Evolutionary conservation across 2,888 invertebrate species (phyloP).

Genomic region (Chrysolina oricalcia): DNA sequence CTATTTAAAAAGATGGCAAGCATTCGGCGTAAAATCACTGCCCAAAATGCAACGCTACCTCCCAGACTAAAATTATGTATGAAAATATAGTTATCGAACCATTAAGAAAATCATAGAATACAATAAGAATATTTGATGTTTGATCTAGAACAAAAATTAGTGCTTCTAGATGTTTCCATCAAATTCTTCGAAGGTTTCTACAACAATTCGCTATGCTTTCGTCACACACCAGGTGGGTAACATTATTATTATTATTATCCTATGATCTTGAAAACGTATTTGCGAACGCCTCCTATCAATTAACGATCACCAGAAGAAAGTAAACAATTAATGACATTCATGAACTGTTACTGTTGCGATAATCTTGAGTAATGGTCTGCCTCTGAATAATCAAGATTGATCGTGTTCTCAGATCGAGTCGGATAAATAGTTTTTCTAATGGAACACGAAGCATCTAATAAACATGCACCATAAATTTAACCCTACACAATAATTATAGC

Average conservation of each 20-base stretch:
- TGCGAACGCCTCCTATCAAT: background rate
- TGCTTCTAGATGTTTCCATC: too few species aligned
- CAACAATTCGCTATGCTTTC: too few species aligned
- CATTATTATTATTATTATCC: background rate
- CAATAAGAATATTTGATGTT: too few species aligned
- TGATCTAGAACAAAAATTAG: too few species aligned
- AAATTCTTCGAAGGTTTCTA: too few species aligned
- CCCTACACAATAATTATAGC: slow-evolving; percentile 39
- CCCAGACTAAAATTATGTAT: too few species aligned
- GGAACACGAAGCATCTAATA: slow-evolving; percentile 32
- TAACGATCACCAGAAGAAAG: slow-evolving; percentile 17
- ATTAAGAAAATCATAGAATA: too few species aligned
- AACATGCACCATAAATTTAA: slow-evolving; percentile 41
- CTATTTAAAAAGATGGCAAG: too few species aligned
- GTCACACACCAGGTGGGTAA: too few species aligned
- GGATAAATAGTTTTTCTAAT: slow-evolving; percentile 37
- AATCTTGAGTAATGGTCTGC: slow-evolving; percentile 24
- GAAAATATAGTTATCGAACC: too few species aligned
- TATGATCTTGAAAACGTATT: background rate
- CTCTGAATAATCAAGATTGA: slow-evolving; percentile 34
- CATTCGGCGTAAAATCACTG: too few species aligned
- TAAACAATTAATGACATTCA: slow-evolving; percentile 23
- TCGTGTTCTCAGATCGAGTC: slow-evolving; percentile 26
- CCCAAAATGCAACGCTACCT: too few species aligned
- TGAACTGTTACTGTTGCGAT: slow-evolving; percentile 21